Evolutionary conservation across 2,888 invertebrate species (phyloP), one percentile per base, ranked within the genome.

Genomic region (Spodoptera littoralis): DNA sequence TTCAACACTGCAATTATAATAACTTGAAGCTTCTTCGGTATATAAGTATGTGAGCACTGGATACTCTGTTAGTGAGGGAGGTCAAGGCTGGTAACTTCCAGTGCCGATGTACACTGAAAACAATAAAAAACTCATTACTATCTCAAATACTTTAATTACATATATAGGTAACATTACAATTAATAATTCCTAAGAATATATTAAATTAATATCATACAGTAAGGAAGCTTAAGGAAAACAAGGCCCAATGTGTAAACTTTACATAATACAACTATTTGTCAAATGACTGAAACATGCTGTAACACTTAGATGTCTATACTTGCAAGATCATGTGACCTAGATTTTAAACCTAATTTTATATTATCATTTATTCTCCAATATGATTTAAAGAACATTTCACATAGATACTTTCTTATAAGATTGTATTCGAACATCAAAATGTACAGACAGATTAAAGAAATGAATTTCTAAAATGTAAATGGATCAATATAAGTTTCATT

Each of bases 71-170:
- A 78, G 73, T 85, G 81, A 80, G 74, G 79, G 82, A 85, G 84
- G 88, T 89, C 85, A 83, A 88, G 86, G 88, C 87, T 84, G 85
- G 87, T 78, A 79, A 77, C 72, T 80, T 87, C 91, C 93, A 93
- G 92, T 92, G 92, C 89, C 80, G 86, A 80, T 83, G 85, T 88
- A 87, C 85, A 88, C 93, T 94, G 92, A 85, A 93, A 93, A 86
- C 73, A 52, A 24, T 79, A 83, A 86, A 83, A 60, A 71, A 84
- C 59, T 65, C 53, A 76, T 70, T 66, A 69, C 59, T 69, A 70
- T 73, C 55, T 74, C 45, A 69, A 70, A 73, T 63, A 66, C 58
- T 61, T 71, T 72, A 70, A 73, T 73, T 24, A 48, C 5, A 4
- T 54, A 47, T 12, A 59, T 46, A 55, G 52, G 30, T 65, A 52